These are phyloP conservation scores for Calameuta pallipes DNA, from an alignment of 2,888 invertebrate species.

Conservation along the genomic window DNA sequence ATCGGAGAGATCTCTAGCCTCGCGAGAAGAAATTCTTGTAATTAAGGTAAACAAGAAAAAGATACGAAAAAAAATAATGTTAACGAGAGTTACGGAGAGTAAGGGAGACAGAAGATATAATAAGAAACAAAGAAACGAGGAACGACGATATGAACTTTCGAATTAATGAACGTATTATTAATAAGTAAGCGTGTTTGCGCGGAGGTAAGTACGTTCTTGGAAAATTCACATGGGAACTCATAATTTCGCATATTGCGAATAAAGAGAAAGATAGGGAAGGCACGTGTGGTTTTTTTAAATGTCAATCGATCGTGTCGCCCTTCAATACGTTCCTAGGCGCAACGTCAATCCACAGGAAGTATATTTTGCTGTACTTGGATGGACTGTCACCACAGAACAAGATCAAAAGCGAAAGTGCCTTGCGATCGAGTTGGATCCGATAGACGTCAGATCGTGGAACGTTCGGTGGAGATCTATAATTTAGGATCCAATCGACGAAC, in stretches of 20 bases:
- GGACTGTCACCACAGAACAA: background rate
- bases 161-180: background rate
- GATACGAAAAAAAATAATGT: background rate
- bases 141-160: background rate
- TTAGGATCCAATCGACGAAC: too few species aligned
- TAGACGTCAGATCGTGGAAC: background rate
- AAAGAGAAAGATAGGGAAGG: background rate
- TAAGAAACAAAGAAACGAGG: background rate
- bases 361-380: background rate
- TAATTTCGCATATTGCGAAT: background rate
- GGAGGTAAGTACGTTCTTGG: background rate
- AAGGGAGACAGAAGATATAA: background rate
- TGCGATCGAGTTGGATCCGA: background rate
- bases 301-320: background rate
- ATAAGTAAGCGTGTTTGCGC: background rate
- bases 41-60: background rate
- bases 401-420: background rate
- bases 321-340: background rate
- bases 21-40: slow-evolving; percentile 24
- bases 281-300: background rate
- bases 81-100: background rate
- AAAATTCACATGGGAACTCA: background rate
- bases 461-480: too few species aligned
- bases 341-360: background rate
- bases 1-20: slow-evolving; percentile 40